A percentile compares a stretch with the other conserved stretches of the same genome.
These are phyloP conservation scores for Antennarius maculatus DNA, from an alignment of 2,797 vertebrate species.

Conservation along the genomic window DNA sequence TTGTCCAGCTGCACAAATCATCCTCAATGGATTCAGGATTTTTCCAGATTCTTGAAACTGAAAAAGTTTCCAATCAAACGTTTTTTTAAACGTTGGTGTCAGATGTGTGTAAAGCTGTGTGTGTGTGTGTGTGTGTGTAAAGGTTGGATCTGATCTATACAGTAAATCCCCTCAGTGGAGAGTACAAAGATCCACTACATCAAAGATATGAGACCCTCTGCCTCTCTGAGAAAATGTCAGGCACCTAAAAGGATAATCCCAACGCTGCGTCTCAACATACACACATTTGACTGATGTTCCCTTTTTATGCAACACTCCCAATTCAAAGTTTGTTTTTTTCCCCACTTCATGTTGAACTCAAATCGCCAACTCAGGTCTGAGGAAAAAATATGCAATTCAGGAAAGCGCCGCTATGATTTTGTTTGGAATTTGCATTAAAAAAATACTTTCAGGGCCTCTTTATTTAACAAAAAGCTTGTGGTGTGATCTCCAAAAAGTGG, in stretches of 20 bases:
- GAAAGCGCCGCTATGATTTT: slow-evolving; percentile 27
- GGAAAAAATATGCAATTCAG: not conserved
- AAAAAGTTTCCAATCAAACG: not conserved
- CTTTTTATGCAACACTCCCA: slow-evolving; percentile 11
- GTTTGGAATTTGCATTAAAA: slow-evolving; percentile 50
- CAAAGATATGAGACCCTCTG: slow-evolving; percentile 49
- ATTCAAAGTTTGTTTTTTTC: not conserved
- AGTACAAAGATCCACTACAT: slow-evolving; percentile 50
- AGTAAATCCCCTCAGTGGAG: slow-evolving; percentile 51
- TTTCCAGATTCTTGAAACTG: not conserved
- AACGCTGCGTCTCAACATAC: not conserved
- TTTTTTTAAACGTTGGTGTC: slow-evolving; percentile 21
- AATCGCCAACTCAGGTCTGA: not conserved
- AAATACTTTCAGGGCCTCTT: slow-evolving; percentile 52
- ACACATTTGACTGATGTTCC: slow-evolving; percentile 25
- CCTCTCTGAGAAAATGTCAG: slow-evolving; percentile 30
- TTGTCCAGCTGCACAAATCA: not conserved
- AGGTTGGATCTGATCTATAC: slow-evolving; percentile 49
- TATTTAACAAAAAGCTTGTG: slow-evolving; percentile 73
- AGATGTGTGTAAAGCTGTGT: slow-evolving; percentile 3
- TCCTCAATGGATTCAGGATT: slow-evolving; percentile 4
- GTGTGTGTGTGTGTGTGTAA: slow-evolving; percentile 2
- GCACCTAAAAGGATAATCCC: slow-evolving; percentile 35
- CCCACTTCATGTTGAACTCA: slow-evolving; percentile 2
- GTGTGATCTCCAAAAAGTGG: slow-evolving; percentile 77